A percentile compares a stretch with the other conserved stretches of the same genome.
These are phyloP conservation scores for Tupaia tana DNA, from an alignment of 2,113 vertebrate genomes.

Conservation along the genomic window DNA sequence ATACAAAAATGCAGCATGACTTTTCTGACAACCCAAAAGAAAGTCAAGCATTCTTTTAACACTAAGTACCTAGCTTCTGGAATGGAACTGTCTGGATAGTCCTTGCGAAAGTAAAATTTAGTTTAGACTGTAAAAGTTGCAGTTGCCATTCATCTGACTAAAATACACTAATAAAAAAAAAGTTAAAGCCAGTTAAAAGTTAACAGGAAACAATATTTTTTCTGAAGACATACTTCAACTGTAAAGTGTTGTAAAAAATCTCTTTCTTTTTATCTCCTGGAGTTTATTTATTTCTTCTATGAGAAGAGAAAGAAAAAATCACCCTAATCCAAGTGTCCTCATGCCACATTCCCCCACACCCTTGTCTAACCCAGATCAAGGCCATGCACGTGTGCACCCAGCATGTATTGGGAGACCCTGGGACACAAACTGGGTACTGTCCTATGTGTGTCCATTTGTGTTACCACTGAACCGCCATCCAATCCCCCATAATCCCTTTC, in stretches of 20 bases:
- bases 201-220: not conserved
- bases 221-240: not conserved
- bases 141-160: not conserved
- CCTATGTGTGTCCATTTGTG: no score
- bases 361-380: no score
- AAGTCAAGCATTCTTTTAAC: not conserved
- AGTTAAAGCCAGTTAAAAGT: not conserved
- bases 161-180: not conserved
- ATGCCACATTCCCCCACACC: no score
- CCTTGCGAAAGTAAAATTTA: not conserved
- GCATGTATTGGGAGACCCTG: no score
- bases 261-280: no score
- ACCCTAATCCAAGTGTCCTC: no score
- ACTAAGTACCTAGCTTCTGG: not conserved
- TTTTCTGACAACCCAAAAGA: not conserved
- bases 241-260: not conserved
- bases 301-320: no score
- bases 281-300: no score
- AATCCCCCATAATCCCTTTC: not conserved
- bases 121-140: not conserved
- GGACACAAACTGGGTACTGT: no score
- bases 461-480: no score
- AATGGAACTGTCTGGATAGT: not conserved
- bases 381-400: no score
- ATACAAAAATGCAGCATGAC: no score